Evolutionary conservation across 1,140 invertebrate species (phyloP), one percentile per base, ranked within the genome.

Genomic region (Pantala flavescens): DNA sequence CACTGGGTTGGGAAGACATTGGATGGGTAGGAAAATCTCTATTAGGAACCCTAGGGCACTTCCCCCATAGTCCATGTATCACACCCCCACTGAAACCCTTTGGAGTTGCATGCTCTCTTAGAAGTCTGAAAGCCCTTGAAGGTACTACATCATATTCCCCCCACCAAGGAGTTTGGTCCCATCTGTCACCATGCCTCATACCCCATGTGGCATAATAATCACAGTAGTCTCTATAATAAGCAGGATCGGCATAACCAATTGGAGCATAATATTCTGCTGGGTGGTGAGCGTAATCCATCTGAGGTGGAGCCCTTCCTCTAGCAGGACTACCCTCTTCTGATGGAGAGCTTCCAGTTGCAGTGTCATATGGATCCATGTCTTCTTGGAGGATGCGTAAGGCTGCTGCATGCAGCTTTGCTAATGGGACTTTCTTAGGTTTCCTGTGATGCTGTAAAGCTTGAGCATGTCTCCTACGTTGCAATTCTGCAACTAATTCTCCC

Each of bases 181-280:
- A 71, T 72, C 71, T 36, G 12, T 14, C 36, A 55, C 74, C 76
- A 1, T 78, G 78, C 5, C 79, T 77, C 0, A 76, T 43, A 70
- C 82, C 82, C 88, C 88, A 89, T 1, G 85, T 84, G 74, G 85
- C 84, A 76, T 88, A 90, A 79, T 89, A 90, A 21, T 86, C 81
- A 73, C 85, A 84, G 49, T 87, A 87, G 72, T 85, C 83, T 70
- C 80, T 77, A 78, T 83, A 81, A 73, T 80, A 78, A 72, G 78
- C 79, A 21, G 77, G 77, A 76, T 82, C 80, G 23, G 80, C 79
- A 63, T 86, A 84, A 75, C 83, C 81, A 11, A 84, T 83, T 7
- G 84, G 81, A 75, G 63, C 11, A 19, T 23, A 21, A 24, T 72
- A 73, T 23, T 42, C 70, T 72, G 74, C 36, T 72, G 75, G 81